Conservation (phyloP, 2,797 vertebrate species). For the Iguana delicatissima region DNA sequence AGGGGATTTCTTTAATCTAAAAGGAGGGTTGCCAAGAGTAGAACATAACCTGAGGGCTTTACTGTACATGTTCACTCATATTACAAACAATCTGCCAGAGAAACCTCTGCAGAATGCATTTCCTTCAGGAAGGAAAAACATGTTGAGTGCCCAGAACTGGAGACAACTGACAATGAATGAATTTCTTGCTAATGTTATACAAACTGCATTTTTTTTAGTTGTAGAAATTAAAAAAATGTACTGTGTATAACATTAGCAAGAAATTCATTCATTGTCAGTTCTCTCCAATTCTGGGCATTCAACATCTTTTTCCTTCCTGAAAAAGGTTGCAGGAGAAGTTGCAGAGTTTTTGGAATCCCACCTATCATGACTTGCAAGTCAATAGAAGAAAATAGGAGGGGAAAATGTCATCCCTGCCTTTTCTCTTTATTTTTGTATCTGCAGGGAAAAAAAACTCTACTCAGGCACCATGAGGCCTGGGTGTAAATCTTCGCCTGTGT, state of each 20-base stretch:
- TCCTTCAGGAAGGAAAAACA: constrained; percentile 70
- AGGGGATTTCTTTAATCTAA: constrained; percentile 83
- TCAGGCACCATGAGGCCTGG: too few species aligned
- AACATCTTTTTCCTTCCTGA: constrained; percentile 62
- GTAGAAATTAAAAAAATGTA: not conserved
- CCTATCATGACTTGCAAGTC: not conserved
- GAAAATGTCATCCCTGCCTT: not conserved
- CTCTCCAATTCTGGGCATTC: constrained; percentile 69
- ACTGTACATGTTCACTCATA: constrained; percentile 82
- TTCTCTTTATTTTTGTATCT: not conserved
- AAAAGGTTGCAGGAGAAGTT: constrained; percentile 26
- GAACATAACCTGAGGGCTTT: constrained; percentile 84
- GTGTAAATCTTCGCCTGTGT: too few species aligned
- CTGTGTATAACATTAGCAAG: constrained; percentile 64
- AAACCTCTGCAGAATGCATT: constrained; percentile 77
- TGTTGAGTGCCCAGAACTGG: constrained; percentile 65
- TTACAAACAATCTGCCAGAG: constrained; percentile 80
- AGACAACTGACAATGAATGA: constrained; percentile 68
- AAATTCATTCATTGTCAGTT: constrained; percentile 66
- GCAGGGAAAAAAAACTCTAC: not conserved
- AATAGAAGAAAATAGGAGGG: not conserved
- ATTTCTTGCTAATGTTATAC: constrained; percentile 66
- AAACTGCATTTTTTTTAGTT: not conserved
- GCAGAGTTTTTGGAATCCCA: not conserved
- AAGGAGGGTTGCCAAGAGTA: constrained; percentile 82